phyloP scores from a whole-genome alignment of 2,888 invertebrate species.

The Unio delphinus region DNA sequence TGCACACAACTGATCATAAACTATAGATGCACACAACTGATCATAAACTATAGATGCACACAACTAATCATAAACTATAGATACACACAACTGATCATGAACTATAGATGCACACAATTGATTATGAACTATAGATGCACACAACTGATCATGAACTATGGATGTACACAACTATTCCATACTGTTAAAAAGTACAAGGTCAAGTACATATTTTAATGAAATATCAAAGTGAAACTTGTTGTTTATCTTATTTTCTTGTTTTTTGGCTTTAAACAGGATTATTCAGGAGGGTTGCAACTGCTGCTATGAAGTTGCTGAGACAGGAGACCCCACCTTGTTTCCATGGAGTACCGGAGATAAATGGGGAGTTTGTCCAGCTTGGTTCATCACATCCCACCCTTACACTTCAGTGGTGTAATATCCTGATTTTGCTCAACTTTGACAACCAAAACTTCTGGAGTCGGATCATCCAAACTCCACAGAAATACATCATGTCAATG shows the following conservation, averaged over 20 bases:
- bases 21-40: too few relatives aligned
- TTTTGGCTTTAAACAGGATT: slow-evolving; percentile 55
- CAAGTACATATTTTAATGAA: too few relatives aligned
- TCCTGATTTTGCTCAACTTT: slow-evolving; percentile 82
- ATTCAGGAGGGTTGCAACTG: slow-evolving; percentile 74
- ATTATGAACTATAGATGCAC: too few relatives aligned
- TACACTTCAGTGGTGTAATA: slow-evolving; percentile 84
- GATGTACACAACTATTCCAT: too few relatives aligned
- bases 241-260: neutral
- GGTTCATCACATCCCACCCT: slow-evolving; percentile 77
- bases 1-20: too few relatives aligned
- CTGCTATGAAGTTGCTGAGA: slow-evolving; percentile 73
- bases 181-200: too few relatives aligned
- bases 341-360: slow-evolving; percentile 68
- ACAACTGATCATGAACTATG: too few relatives aligned
- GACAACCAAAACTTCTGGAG: slow-evolving; percentile 82
- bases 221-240: neutral
- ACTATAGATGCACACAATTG: too few relatives aligned
- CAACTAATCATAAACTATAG: too few relatives aligned
- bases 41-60: too few relatives aligned
- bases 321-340: slow-evolving; percentile 53
- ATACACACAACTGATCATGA: too few relatives aligned
- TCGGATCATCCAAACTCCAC: slow-evolving; percentile 73
- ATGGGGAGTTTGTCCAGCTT: slow-evolving; percentile 58
- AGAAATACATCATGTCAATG: slow-evolving; percentile 67